phyloP scores from a whole-genome alignment of 2,888 invertebrate species.

The Conomelus anceps region DNA sequence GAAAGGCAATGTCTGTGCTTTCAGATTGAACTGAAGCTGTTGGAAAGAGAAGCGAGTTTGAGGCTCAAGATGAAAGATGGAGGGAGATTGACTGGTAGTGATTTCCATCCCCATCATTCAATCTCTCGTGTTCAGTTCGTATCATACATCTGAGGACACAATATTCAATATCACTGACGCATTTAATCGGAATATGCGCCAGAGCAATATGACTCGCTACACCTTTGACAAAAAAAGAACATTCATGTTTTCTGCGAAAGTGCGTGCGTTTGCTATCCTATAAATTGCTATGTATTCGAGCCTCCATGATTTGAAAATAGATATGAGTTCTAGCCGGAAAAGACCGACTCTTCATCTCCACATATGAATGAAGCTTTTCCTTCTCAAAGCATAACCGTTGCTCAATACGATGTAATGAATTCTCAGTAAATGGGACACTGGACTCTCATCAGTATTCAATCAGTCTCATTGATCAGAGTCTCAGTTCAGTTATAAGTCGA shows the following conservation, averaged over 20 bases:
- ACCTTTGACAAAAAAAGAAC: neutral
- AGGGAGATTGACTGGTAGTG: neutral
- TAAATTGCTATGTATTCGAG: neutral
- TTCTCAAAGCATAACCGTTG: neutral
- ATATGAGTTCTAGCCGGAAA: neutral
- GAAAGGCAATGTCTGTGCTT: neutral
- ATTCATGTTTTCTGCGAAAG: neutral
- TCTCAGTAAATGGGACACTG: neutral
- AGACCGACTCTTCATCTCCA: neutral
- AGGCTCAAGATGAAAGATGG: neutral
- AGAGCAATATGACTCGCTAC: neutral
- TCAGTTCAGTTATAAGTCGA: no score
- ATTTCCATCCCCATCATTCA: neutral
- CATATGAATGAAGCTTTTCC: neutral
- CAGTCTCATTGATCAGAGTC: no score
- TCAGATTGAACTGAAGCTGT: neutral
- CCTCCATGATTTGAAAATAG: neutral
- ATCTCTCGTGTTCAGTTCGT: neutral
- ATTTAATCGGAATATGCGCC: neutral
- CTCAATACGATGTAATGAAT: neutral
- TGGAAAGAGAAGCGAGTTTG: neutral
- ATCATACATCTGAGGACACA: neutral
- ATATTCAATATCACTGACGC: neutral
- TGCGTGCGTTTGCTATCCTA: neutral
- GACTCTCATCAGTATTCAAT: neutral